Base-by-base conservation (phyloP, 1,140 invertebrate genomes). In the Drosophila aff. region DNA sequence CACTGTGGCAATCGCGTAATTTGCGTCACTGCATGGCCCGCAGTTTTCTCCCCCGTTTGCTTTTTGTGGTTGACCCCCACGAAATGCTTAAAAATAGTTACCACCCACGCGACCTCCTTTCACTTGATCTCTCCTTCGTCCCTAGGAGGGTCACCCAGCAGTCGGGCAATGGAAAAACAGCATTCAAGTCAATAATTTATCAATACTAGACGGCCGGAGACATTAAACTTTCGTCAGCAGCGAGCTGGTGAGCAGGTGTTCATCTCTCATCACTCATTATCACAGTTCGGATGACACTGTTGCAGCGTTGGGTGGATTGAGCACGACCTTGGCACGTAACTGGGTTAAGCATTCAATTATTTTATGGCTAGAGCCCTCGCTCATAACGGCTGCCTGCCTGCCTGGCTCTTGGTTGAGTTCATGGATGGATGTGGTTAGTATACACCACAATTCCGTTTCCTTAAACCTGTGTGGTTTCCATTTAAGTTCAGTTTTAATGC, bases 41-140 rank as follows among this genome's bases (percentile, higher is more conserved):
- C 15, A 53, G 6, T 26, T 50, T 62, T 26, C 4, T n/a, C n/a
- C 53, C 38, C 2, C 13, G 13, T 11, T 26, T n/a, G n/a, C n/a
- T 46, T 61, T 2, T 10, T n/a, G 58, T n/a, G 47, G 15, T 18
- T 38, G 31, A 58, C 50, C 60, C 58, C 40, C 41, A 72, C 50
- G 52, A 55, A 36, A 72, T 60, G 66, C 31, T 72, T 73, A 71
- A 60, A 72, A 73, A 73, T 71, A 72, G 65, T 49, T 23, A 36
- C 36, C 61, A 33, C 61, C 44, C 36, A 18, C 38, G 18, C 15
- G 3, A 5, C 4, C 18, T 18, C 44, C 61, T 47, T 49, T 13
- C 38, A 67, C 47, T 66, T 66, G 58, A 66, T 66, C 63, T 62
- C 57, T 26, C 28, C 33, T n/a, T 7, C 31, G 31, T 31, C 31